Evolutionary conservation across 2,888 invertebrate species (phyloP), one percentile per base, ranked within the genome.

Genomic region (Drosophila testacea): DNA sequence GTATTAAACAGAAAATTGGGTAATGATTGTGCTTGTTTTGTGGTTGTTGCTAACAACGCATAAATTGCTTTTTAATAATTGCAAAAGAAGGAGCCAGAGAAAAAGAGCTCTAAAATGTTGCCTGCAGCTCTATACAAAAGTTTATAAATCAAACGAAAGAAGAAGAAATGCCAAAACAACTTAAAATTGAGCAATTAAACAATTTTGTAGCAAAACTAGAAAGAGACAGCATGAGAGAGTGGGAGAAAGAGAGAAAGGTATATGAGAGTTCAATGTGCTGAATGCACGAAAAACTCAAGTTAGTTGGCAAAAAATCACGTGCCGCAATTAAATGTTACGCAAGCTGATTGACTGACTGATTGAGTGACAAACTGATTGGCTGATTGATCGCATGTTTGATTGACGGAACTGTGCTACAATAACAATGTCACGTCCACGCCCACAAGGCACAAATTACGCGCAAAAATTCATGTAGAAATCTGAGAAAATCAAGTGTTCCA

Each of bases 351-450:
- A 61, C 48, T 48, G 44, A 56, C 47, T 11, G 27, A 41, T 22
- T 74, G 47, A 46, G 11, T 74, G 52, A 54, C 32, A 28, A 36
- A 42, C 6, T 47, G 73, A 56, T 51, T 55, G 72, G 62, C 69
- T 73, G 78, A 73, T 77, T 78, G 79, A 77, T 56, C 64, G 60
- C 60, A 44, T 55, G 32, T 10, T 56, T 82, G 78, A 84, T 84
- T 84, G 84, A 84, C 87, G 78, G 85, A 81, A 79, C 80, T 84
- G 87, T 84, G 87, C 84, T 84, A 73, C 61, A 65, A 30, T 5
- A 46, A 47, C 66, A 81, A 68, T 75, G 69, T 65, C 63, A 76
- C 69, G 56, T 64, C 46, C 73, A 80, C 80, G 81, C 80, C 73
- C 68, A 71, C 70, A 48, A 46, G 44, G 64, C 71, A 62, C 62